Evolutionary conservation across 2,888 invertebrate species (phyloP), one percentile per base, ranked within the genome.

Genomic region (Ennomos quercinarius): DNA sequence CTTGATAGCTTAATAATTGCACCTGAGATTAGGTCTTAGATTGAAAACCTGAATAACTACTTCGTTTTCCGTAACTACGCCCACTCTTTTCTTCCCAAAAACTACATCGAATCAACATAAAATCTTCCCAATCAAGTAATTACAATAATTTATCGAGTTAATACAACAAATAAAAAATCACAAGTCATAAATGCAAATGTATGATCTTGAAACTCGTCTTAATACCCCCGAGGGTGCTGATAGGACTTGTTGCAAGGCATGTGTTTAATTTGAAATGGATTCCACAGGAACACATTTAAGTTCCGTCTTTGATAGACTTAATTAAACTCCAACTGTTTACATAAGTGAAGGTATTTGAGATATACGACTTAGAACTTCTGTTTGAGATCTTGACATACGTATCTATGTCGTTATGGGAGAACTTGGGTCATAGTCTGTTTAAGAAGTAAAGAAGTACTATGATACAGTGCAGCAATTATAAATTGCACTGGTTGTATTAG

Each of bases 111-210:
- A 27, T 27, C 27, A 27, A 27, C 10, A 52, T 63, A 65, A 49
- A 64, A 66, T 63, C 54, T 60, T 68, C 53, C 64, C 63, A 40
- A 64, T 64, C 27, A 51, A 57, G 47, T 42, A 48, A 58, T 53
- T 53, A 45, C 54, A 11, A 37, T 49, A 56, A 63, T 63, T 63
- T 63, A 52, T 68, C 68, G 51, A 50, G 61, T 46, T 66, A 62
- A 67, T 60, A 58, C 55, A 53, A 64, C 60, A 53, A 40, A 9
- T 27, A 58, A 53, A 42, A 47, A 13, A 42, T 6, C 10, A 10
- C 3, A 10, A 53, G 58, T 48, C 57, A 59, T 73, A 63, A 73
- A 76, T 65, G 64, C 64, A 66, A 71, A 72, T 71, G 65, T 27
- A 27, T 51, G 71, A 64, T 61, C 64, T 63, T 61, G 64, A 64